These are phyloP conservation scores for Morpho helenor DNA, from an alignment of 2,888 invertebrate genomes.

Conservation along the genomic window DNA sequence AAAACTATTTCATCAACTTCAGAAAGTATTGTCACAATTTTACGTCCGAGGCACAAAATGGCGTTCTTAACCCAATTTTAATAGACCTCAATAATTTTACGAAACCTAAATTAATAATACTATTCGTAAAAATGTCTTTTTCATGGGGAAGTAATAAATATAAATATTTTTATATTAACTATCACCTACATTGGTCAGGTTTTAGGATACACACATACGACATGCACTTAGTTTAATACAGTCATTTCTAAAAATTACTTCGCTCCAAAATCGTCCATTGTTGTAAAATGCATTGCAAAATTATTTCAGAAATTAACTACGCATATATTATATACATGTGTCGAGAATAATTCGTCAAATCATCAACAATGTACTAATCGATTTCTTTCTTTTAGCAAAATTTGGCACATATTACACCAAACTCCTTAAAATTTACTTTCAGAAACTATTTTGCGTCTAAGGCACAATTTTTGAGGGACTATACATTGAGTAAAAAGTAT, in stretches of 20 bases:
- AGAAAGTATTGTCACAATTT: slow-evolving; percentile 64
- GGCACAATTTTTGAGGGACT: slow-evolving; percentile 60
- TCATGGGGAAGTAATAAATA: slow-evolving; percentile 72
- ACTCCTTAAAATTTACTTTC: slow-evolving; percentile 32
- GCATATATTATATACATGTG: slow-evolving; percentile 23
- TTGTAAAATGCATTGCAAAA: slow-evolving; percentile 30
- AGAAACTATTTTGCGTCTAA: slow-evolving; percentile 58
- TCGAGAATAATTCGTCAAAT: slow-evolving; percentile 17
- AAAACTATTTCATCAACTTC: slow-evolving; percentile 26
- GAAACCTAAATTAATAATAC: slow-evolving; percentile 78
- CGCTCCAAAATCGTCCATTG: slow-evolving; percentile 16
- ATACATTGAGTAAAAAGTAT: slow-evolving; percentile 23
- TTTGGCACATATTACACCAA: slow-evolving; percentile 61
- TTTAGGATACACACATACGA: slow-evolving; percentile 66
- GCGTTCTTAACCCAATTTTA: slow-evolving; percentile 71
- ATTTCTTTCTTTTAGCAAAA: slow-evolving; percentile 15
- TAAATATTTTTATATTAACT: slow-evolving; percentile 64
- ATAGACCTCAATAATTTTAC: slow-evolving; percentile 65
- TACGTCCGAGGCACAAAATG: slow-evolving; percentile 67
- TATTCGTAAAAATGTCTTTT: slow-evolving; percentile 80
- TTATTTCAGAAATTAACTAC: slow-evolving; percentile 24
- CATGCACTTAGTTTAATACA: slow-evolving; percentile 34
- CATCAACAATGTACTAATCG: slow-evolving; percentile 18
- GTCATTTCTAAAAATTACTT: slow-evolving; percentile 25
- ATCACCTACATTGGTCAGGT: slow-evolving; percentile 74